Base-by-base conservation (phyloP, 2,888 invertebrate genomes). In the Holacanthella duospinosa region DNA sequence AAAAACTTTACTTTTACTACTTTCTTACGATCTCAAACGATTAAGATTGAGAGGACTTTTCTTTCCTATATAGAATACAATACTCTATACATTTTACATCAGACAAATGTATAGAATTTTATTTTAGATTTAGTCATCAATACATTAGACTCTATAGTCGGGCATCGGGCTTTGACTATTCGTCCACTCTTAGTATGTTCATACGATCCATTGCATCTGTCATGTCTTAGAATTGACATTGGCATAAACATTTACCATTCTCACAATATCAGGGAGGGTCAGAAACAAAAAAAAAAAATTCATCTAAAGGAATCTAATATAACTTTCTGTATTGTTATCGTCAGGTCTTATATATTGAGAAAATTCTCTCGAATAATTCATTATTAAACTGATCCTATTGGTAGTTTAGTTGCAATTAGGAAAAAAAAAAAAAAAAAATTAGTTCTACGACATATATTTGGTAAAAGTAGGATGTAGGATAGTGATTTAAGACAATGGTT, bases 11-110 rank as follows among this genome's bases (percentile, higher is more conserved):
- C 48, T 48, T 48, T 48, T 48, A 48, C 48, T 48, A 48, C 48
- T 48, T 48, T 48, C 16, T 21, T 48, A 48, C 48, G 48, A 48
- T 21, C 21, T 21, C 19, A 48, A 48, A 48, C 48, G 48, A 48
- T 48, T 48, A 48, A 48, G 48, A 48, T 48, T 48, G 48, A 48
- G 48, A 48, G 48, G 48, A 48, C 48, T 9, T 48, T 48, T 48
- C n/a, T 48, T n/a, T 36, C 36, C 36, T 36, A 36, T 36, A n/a
- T n/a, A n/a, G n/a, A n/a, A n/a, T n/a, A 21, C 4, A 48, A 9
- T 21, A 21, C 4, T 21, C 21, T 21, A n/a, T 48, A 16, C 48
- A 48, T 4, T 48, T 21, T n/a, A n/a, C n/a, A n/a, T 48, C 48
- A 48, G 48, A 48, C n/a, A n/a, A 21, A 21, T n/a, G 21, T 9